phyloP scores from a whole-genome alignment of 2,113 vertebrate species.

The Piliocolobus tephrosceles region DNA sequence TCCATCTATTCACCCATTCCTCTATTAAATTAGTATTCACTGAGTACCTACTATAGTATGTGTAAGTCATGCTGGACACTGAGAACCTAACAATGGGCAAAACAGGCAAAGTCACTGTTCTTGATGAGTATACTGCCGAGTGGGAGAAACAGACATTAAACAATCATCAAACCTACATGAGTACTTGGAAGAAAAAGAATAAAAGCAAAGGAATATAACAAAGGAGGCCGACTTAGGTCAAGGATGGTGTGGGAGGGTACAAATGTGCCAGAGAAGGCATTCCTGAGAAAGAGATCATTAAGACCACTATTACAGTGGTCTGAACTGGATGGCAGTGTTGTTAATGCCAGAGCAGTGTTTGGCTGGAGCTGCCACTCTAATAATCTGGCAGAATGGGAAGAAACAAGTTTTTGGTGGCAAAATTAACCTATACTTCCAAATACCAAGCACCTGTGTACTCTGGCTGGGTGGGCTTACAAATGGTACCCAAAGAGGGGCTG shows the following conservation, averaged over 20 bases:
- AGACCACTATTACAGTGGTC: neutral
- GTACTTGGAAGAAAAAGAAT: neutral
- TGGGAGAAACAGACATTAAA: neutral
- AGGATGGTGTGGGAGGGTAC: too few relatives aligned
- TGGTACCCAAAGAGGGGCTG: neutral
- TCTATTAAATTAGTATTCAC: neutral
- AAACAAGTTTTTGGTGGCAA: neutral
- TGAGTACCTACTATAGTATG: neutral
- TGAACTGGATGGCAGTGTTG: neutral
- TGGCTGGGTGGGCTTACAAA: neutral
- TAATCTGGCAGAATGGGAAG: neutral
- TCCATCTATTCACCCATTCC: neutral
- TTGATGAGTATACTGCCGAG: neutral
- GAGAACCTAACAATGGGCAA: neutral
- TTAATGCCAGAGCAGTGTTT: neutral
- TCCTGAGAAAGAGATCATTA: neutral
- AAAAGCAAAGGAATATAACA: neutral
- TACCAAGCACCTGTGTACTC: neutral
- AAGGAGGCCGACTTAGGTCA: neutral
- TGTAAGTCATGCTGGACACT: neutral
- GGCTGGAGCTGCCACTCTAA: neutral
- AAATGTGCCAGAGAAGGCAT: neutral
- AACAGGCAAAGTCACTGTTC: neutral
- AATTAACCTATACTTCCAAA: neutral
- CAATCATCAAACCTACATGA: neutral